Base-by-base conservation (phyloP, 2,113 vertebrate species). In the Caretta caretta region DNA sequence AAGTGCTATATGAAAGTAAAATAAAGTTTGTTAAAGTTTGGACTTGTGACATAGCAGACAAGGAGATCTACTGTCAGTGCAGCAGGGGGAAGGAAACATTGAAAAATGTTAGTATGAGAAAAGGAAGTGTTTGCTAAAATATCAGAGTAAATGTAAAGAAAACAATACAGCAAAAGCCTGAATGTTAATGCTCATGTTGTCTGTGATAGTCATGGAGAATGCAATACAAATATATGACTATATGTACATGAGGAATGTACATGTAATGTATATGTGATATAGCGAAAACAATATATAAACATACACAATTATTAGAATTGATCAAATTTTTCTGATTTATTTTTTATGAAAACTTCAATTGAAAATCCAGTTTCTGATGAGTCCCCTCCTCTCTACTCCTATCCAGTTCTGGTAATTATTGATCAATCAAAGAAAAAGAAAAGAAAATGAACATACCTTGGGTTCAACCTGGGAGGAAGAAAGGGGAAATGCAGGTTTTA, bases 371-470 rank as follows among this genome's bases (percentile, higher is more conserved):
- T 25, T 42, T 42, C 10, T 24, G 42, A 76, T 25, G 72, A 46
- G 24, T 25, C 5, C 22, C 29, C 19, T 19, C 6, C 11, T 9
- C 59, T 29, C 25, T 10, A 12, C 2, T 20, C 24, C 6, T 42
- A 81, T 53, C 24, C 62, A 14, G 5, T 38, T 48, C 76, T 62
- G 53, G 11, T 22, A 84, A 46, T 5, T 38, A n/a, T 19, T 10
- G 59, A 56, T 29, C 8, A 56, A 5, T 25, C 6, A 86, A 31
- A 48, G 25, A 65, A 88, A 53, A 42, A 42, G n/a, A 80, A 91
- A 96, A 51, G 3, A 35, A 65, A 89, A 57, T n/a, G 38, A 57
- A 80, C 78, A 65, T 80, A 96, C 57, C 90, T 95, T 81, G 86
- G 80, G 16, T 72, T 72, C 76, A 22, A 80, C 80, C 94, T 95